phyloP scores from a whole-genome alignment of 2,888 invertebrate genomes.

The Alloplasta piceator region DNA sequence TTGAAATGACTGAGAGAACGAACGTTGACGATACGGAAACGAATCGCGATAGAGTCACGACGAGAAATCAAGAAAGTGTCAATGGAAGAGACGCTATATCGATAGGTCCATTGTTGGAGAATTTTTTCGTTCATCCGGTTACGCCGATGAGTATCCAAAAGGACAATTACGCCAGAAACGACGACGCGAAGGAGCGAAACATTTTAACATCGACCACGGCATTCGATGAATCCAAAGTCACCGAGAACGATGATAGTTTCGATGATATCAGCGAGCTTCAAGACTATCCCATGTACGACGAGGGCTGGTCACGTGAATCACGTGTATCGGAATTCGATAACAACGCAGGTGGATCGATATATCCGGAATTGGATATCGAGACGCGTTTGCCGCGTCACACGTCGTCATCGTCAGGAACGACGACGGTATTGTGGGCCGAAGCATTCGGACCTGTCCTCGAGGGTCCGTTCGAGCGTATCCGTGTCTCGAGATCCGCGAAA shows the following conservation, averaged over 20 bases:
- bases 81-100: constrained; percentile 14
- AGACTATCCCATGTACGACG: constrained; percentile 53
- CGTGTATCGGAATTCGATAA: constrained; percentile 33
- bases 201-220: constrained; percentile 8
- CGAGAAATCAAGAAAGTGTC: constrained; percentile 38
- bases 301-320: constrained; percentile 55
- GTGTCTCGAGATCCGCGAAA: constrained; percentile 72
- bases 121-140: constrained; percentile 62
- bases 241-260: constrained; percentile 57
- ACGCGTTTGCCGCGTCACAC: constrained; percentile 67
- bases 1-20: constrained; percentile 21
- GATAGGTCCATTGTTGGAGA: constrained; percentile 53
- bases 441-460: constrained; percentile 63
- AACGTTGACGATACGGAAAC: constrained; percentile 30
- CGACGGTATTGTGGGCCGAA: constrained; percentile 56
- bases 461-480: constrained; percentile 66
- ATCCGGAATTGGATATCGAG: constrained; percentile 51
- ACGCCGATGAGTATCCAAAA: constrained; percentile 53
- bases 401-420: constrained; percentile 64
- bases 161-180: not conserved
- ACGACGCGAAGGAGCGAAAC: not conserved
- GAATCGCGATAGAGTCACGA: constrained; percentile 18
- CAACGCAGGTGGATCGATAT: constrained; percentile 48
- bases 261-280: constrained; percentile 65
- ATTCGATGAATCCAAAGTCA: constrained; percentile 7